These are phyloP conservation scores for Rhinoderma darwinii DNA, from an alignment of 2,113 vertebrate species.

Conservation along the genomic window DNA sequence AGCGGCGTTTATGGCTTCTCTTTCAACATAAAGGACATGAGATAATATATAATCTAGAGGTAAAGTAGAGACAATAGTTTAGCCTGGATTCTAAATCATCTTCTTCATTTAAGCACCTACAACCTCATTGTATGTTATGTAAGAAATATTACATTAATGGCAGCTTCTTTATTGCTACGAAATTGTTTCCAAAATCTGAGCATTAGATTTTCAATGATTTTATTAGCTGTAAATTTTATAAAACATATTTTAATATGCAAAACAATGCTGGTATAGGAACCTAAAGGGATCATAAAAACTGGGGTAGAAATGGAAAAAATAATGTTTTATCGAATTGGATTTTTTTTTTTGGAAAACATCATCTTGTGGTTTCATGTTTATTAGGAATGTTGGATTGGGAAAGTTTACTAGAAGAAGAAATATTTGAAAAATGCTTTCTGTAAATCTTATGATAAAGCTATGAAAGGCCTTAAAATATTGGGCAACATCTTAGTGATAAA, in stretches of 20 bases:
- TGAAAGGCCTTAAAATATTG: no score
- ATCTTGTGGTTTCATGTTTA: no score
- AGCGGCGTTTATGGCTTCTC: conserved; percentile 49
- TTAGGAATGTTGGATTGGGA: no score
- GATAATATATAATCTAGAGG: conserved; percentile 59
- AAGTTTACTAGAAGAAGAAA: no score
- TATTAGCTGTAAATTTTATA: not conserved
- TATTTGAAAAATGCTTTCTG: no score
- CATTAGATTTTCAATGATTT: not conserved
- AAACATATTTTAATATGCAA: not conserved
- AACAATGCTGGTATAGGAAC: not conserved
- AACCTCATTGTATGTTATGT: conserved; percentile 20
- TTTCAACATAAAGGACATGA: conserved; percentile 57
- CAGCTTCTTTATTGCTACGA: not conserved
- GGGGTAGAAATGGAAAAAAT: not conserved
- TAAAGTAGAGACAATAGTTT: conserved; percentile 50
- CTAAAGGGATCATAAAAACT: not conserved
- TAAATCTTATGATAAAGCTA: no score
- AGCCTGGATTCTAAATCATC: conserved; percentile 26
- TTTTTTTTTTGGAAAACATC: no score
- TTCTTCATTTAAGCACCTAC: conserved; percentile 15
- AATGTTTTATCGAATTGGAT: not conserved
- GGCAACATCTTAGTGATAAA: no score
- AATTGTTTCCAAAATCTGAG: not conserved
- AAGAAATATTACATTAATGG: conserved; percentile 12